Conservation (phyloP, 2,888 invertebrate species). For the Phaedon cochleariae region DNA sequence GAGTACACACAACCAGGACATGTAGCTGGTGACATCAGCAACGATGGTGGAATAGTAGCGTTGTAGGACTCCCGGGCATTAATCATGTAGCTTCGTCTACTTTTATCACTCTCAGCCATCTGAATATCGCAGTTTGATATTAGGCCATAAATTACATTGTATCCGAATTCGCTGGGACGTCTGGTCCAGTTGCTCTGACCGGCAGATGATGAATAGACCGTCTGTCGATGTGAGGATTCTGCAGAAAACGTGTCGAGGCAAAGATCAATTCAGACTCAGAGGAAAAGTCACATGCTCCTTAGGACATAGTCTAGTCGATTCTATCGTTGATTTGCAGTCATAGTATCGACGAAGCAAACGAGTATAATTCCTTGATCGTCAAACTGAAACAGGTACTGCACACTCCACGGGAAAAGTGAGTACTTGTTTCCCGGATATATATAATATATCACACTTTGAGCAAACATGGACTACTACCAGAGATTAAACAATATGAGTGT, state of each 20-base stretch:
- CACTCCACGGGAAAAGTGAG: too few species aligned
- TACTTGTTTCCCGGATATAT: too few species aligned
- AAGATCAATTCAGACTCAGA: not conserved
- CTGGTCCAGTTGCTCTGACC: constrained; percentile 5
- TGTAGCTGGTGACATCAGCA: not conserved
- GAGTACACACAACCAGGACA: constrained; percentile 12
- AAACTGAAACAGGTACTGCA: too few species aligned
- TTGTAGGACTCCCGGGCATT: constrained; percentile 34
- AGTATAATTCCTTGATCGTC: too few species aligned
- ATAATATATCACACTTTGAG: too few species aligned
- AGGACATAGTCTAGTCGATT: too few species aligned
- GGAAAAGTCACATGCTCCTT: not conserved
- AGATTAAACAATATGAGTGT: too few species aligned
- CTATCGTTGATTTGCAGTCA: too few species aligned
- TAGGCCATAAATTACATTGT: constrained; percentile 40
- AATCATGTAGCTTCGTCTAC: constrained; percentile 44
- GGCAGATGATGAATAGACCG: constrained; percentile 3
- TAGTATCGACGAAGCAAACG: too few species aligned
- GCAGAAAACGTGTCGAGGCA: not conserved
- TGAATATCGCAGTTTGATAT: constrained; percentile 45
- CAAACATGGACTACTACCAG: too few species aligned
- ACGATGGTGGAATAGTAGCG: constrained; percentile 17
- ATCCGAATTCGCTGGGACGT: constrained; percentile 14
- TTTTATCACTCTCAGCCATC: constrained; percentile 42
- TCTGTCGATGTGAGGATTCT: not conserved